A percentile compares a stretch with the other conserved stretches of the same genome.
Conservation (phyloP, 2,113 vertebrate genomes). For the Oplegnathus fasciatus region DNA sequence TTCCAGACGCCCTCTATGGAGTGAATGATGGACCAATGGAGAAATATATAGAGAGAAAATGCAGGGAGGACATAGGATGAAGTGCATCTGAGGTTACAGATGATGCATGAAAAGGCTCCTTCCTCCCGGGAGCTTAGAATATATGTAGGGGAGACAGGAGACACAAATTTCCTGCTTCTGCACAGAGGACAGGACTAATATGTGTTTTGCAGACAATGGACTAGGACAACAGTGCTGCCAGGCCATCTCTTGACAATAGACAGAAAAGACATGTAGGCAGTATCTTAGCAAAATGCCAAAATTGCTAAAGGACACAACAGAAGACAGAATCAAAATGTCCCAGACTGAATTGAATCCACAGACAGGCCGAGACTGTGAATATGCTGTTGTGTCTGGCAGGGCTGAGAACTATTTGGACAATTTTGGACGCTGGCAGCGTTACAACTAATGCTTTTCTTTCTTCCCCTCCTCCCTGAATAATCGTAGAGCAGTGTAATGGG, state of each 20-base stretch:
- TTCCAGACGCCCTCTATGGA: slow-evolving; percentile 69
- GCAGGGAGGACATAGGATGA: slow-evolving; percentile 52
- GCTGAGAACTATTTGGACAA: slow-evolving; percentile 72
- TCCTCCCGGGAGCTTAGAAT: slow-evolving; percentile 24
- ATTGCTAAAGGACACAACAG: slow-evolving; percentile 30
- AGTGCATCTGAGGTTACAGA: slow-evolving; percentile 68
- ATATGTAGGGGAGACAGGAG: not conserved
- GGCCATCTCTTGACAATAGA: slow-evolving; percentile 46
- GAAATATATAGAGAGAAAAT: slow-evolving; percentile 34
- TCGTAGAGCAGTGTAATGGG: slow-evolving; percentile 45
- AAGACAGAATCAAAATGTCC: slow-evolving; percentile 31
- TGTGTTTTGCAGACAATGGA: slow-evolving; percentile 31
- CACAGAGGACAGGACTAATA: slow-evolving; percentile 2
- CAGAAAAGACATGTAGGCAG: slow-evolving; percentile 42
- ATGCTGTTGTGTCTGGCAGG: slow-evolving; percentile 68
- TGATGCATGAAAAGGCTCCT: slow-evolving; percentile 36
- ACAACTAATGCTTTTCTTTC: slow-evolving; percentile 50
- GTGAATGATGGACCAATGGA: slow-evolving; percentile 49
- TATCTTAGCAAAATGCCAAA: slow-evolving; percentile 44
- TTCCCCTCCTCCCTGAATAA: slow-evolving; percentile 45
- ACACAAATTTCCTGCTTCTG: slow-evolving; percentile 20
- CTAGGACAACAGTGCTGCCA: not conserved
- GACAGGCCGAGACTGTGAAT: slow-evolving; percentile 54
- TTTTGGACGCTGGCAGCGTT: slow-evolving; percentile 58
- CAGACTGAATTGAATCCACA: slow-evolving; percentile 45